Percentiles rank a stretch among this genome's conserved stretches.
phyloP scores from a whole-genome alignment of 2,888 invertebrate species.

The Eilema depressum region DNA sequence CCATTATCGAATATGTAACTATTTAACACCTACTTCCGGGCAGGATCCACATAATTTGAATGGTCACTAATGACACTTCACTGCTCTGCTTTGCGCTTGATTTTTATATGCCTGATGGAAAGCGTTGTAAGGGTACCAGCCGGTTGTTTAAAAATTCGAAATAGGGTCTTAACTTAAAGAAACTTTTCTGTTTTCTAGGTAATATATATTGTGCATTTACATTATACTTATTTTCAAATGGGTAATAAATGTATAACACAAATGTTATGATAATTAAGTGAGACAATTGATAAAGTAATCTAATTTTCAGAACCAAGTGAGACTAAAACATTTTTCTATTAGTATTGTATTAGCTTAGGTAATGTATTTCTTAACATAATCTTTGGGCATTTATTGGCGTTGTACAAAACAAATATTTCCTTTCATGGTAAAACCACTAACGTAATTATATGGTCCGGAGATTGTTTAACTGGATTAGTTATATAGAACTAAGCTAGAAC shows the following conservation, averaged over 20 bases:
- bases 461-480: constrained; percentile 11
- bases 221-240: too few relatives aligned
- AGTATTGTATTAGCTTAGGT: not conserved
- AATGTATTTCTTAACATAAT: not conserved
- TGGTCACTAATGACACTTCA: not conserved
- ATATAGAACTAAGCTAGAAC: constrained; percentile 25
- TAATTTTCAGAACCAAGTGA: not conserved
- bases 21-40: not conserved
- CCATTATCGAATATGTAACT: not conserved
- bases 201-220: too few relatives aligned
- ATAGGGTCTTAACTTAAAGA: too few relatives aligned
- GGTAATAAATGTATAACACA: too few relatives aligned
- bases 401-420: constrained; percentile 13
- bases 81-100: not conserved
- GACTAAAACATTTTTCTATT: too few relatives aligned
- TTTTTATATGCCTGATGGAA: too few relatives aligned
- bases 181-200: too few relatives aligned
- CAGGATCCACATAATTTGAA: not conserved
- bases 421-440: constrained; percentile 7
- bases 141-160: too few relatives aligned
- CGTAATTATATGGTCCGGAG: not conserved
- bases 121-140: too few relatives aligned
- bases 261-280: too few relatives aligned
- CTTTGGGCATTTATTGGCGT: not conserved
- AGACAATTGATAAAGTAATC: too few relatives aligned